These are phyloP conservation scores for Symphodus melops DNA, from an alignment of 2,113 vertebrate species.

Conservation along the genomic window DNA sequence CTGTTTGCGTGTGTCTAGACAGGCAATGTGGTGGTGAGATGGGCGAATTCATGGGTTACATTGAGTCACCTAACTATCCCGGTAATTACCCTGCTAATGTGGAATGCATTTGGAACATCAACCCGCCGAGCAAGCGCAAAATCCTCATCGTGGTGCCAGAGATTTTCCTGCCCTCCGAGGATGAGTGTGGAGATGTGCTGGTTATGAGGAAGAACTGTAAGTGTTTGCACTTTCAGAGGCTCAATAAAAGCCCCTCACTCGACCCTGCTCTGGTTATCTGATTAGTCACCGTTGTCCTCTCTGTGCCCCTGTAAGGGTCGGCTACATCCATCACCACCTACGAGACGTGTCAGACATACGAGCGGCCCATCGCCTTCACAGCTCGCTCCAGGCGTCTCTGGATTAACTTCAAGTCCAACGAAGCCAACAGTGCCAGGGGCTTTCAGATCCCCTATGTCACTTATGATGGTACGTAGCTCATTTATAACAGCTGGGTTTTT, in stretches of 20 bases:
- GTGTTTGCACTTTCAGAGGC: conserved; percentile 23
- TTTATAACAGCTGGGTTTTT: not conserved
- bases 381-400: conserved; percentile 96
- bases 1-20: conserved; percentile 80
- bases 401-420: conserved; percentile 98
- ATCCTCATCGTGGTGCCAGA: conserved; percentile 98
- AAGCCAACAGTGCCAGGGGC: conserved; percentile 94
- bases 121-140: conserved; percentile 96
- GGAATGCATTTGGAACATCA: conserved; percentile 99
- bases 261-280: not conserved
- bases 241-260: not conserved
- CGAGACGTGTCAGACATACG: conserved; percentile 98
- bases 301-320: conserved; percentile 84
- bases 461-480: conserved; percentile 87
- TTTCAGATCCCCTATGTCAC: conserved; percentile 99
- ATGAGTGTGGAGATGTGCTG: conserved; percentile 96
- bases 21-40: conserved; percentile 96
- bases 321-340: conserved; percentile 98
- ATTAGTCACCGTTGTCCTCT: conserved; percentile 15
- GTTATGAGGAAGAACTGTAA: conserved; percentile 99
- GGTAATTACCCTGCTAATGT: conserved; percentile 96
- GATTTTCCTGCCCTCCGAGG: conserved; percentile 98
- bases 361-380: conserved; percentile 96
- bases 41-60: conserved; percentile 96
- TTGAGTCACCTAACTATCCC: conserved; percentile 98